These are phyloP conservation scores for Orchesella cincta DNA, from an alignment of 1,140 invertebrate genomes.

Conservation along the genomic window DNA sequence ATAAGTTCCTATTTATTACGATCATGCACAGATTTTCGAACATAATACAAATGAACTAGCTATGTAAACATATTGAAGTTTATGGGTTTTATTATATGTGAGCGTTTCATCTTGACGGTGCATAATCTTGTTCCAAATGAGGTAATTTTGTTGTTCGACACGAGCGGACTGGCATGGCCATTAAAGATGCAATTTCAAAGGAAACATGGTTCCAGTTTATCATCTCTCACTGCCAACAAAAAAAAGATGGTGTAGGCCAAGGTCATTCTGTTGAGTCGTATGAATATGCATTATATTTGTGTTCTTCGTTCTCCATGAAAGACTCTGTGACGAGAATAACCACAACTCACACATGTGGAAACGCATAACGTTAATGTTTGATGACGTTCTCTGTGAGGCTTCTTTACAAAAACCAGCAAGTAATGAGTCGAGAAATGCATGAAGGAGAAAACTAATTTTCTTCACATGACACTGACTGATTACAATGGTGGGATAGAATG, in stretches of 20 bases:
- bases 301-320: background rate
- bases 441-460: background rate
- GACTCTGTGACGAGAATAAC: background rate
- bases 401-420: background rate
- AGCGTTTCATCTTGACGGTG: too few relatives aligned
- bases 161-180: background rate
- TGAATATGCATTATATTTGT: background rate
- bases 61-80: too few relatives aligned
- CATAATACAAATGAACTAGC: too few relatives aligned
- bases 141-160: too few relatives aligned
- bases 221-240: background rate
- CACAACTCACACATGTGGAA: background rate
- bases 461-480: conserved; percentile 3
- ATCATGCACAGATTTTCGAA: too few relatives aligned
- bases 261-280: background rate
- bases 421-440: background rate
- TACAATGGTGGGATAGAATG: too few relatives aligned
- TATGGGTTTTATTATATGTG: too few relatives aligned
- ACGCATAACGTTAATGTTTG: background rate
- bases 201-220: background rate
- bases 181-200: conserved; percentile 1
- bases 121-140: too few relatives aligned
- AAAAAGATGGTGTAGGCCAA: background rate
- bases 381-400: too few relatives aligned
- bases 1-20: too few relatives aligned